Conservation (phyloP, 2,888 invertebrate species). For the Eristalis tenax region DNA sequence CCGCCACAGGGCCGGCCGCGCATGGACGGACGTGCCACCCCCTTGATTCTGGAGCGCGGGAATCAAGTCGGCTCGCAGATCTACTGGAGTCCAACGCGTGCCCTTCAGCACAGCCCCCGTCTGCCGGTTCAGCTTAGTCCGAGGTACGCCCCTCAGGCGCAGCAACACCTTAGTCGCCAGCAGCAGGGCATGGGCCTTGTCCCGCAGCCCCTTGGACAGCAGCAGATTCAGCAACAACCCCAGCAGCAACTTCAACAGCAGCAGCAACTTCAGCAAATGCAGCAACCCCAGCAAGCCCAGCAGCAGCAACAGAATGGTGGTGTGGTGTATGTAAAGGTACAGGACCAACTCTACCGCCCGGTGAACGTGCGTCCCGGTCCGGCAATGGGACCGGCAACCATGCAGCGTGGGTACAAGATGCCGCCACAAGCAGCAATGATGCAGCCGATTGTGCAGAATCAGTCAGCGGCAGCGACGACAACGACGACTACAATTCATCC, state of each 20-base stretch:
- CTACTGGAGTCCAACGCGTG: constrained; percentile 78
- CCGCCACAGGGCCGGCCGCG: constrained; percentile 67
- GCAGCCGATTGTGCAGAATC: constrained; percentile 42
- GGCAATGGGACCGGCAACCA: constrained; percentile 54
- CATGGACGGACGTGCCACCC: constrained; percentile 78
- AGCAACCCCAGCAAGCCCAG: constrained; percentile 32
- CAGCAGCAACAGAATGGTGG: constrained; percentile 68
- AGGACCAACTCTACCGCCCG: constrained; percentile 66
- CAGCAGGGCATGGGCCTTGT: constrained; percentile 28
- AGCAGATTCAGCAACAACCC: constrained; percentile 33
- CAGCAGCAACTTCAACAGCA: constrained; percentile 33
- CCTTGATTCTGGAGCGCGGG: constrained; percentile 78
- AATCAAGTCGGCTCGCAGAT: constrained; percentile 78
- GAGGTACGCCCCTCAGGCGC: constrained; percentile 73
- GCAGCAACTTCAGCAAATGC: not conserved
- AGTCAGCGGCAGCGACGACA: constrained; percentile 39
- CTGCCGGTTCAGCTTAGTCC: constrained; percentile 75
- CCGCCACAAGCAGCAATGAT: constrained; percentile 54
- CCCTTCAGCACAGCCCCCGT: constrained; percentile 75
- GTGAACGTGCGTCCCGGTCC: constrained; percentile 68
- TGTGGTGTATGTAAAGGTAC: constrained; percentile 63
- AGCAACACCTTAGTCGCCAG: constrained; percentile 73
- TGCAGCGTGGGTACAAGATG: constrained; percentile 48
- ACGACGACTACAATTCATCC: constrained; percentile 41
- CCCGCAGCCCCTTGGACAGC: constrained; percentile 54